Base-by-base conservation (phyloP, 2,888 invertebrate species). In the Drosophila suboccidentalis region DNA sequence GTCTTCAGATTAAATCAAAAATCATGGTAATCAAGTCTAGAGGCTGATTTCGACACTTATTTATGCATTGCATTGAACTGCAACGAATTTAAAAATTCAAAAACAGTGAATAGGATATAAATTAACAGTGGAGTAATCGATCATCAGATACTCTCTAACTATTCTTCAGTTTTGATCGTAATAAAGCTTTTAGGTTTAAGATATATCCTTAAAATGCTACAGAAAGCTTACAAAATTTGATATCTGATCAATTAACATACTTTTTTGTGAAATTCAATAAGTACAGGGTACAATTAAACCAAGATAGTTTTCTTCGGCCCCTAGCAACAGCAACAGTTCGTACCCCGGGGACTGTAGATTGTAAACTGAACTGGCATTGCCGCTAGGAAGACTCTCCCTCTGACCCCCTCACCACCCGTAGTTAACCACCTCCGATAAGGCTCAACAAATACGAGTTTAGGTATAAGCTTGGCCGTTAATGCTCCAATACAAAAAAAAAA, bases 391-490 rank as follows among this genome's bases (percentile, higher is more conserved):
- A 49, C 54, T 58, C 59, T 39, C 38, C 15, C 44, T n/a, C 2
- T 5, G 22, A 22, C 34, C 41, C 19, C 47, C 39, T 54, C 4
- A 8, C 17, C 26, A 17, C 43, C 9, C 17, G 32, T 19, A n/a
- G 41, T 32, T 32, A 63, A 53, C 62, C 47, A 58, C 36, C 62
- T 46, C 62, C 87, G 82, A 80, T 75, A 83, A 83, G 73, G 71
- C 81, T 85, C 76, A 85, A 85, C 86, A 89, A 85, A 89, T 86
- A 86, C 86, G 58, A 85, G 86, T 86, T 86, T 86, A 75, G 79
- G 73, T 89, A 75, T 84, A 74, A 84, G 72, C 76, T 36, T 34
- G 36, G 78, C 80, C 76, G 75, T 69, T 71, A 17, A 44, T 29
- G 29, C 38, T 38, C 26, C 15, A 29, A 26, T 22, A 19, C 13